Percentiles rank a stretch among this genome's conserved stretches.
Evolutionary conservation across 2,888 invertebrate species (phyloP).

Genomic region (Hermaeophaga mercurialis): DNA sequence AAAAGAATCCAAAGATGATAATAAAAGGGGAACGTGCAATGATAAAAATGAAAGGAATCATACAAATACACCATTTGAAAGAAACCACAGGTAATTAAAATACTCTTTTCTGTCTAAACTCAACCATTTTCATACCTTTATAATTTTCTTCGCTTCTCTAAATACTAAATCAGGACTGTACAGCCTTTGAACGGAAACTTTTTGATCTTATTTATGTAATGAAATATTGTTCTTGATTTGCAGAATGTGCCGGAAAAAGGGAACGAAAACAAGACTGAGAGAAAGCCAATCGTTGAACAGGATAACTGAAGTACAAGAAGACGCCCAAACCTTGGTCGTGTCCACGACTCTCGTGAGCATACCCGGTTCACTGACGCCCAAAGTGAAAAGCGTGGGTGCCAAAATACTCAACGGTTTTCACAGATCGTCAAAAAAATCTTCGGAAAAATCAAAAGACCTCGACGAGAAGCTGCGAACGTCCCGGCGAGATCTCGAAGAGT

Average conservation of each 20-base stretch:
- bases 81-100: conserved; percentile 61
- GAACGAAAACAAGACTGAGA: conserved; percentile 70
- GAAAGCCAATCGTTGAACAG: conserved; percentile 86
- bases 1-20: conserved; percentile 25
- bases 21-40: conserved; percentile 42
- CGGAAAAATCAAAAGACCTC: conserved; percentile 42
- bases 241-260: conserved; percentile 59
- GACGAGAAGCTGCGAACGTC: conserved; percentile 43
- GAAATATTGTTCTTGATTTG: neutral
- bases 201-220: too few relatives aligned
- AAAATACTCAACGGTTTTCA: conserved; percentile 59
- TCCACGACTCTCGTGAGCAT: conserved; percentile 50
- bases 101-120: neutral
- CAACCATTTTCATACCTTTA: neutral
- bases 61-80: conserved; percentile 55
- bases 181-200: neutral
- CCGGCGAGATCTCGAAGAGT: conserved; percentile 39
- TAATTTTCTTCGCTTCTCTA: neutral
- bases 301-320: conserved; percentile 85
- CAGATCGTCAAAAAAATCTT: conserved; percentile 37
- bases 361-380: conserved; percentile 52
- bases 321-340: conserved; percentile 55
- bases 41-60: conserved; percentile 50
- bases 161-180: neutral
- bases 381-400: conserved; percentile 61